Base-by-base conservation (phyloP, 2,113 vertebrate genomes). In the Taxidea taxus region DNA sequence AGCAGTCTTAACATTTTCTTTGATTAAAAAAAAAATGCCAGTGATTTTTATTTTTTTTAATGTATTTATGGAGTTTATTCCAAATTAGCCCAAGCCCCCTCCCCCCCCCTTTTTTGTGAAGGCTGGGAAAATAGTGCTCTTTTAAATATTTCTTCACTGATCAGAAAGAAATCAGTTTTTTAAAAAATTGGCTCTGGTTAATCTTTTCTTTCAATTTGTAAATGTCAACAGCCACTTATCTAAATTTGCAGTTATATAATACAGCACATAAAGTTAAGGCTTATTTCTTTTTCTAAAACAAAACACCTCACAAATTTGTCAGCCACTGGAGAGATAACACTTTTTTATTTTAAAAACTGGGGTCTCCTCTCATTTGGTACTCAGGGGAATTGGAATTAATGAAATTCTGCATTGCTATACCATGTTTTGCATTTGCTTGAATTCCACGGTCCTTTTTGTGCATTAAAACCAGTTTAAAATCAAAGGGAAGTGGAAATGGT, bases 391-490 rank as follows among this genome's bases (percentile, higher is more conserved):
- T 97, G 64, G 56, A 93, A 98, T 98, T 98, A 98, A 98, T 98
- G 96, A 98, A 98, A 98, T 98, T 98, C 88, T 98, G 78, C 96
- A 97, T 98, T 98, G 97, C 89, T 98, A 95, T 98, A 93, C 92
- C 94, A 98, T 66, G 6, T 94, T 98, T 97, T 98, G 72, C 91
- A 97, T 98, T 98, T 98, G 91, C 93, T 98, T 98, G 82, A 98
- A 98, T 98, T 98, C 90, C 75, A 75, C 0, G 0, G 85, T 91
- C 84, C 49, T 94, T 84, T 20, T 1, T 82, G 34, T 94, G 31
- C 96, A 97, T 18, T 80, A 96, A 97, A 91, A 75, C 82, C 93
- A 96, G 51, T 96, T 98, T 91, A 80, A 96, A 98, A 97, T 98
- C 86, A 90, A 97, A 97, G 51, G 93, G 74, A 95, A 96, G 97